phyloP scores from a whole-genome alignment of 1,140 invertebrate genomes.

The Zaprionus ghesquierei region DNA sequence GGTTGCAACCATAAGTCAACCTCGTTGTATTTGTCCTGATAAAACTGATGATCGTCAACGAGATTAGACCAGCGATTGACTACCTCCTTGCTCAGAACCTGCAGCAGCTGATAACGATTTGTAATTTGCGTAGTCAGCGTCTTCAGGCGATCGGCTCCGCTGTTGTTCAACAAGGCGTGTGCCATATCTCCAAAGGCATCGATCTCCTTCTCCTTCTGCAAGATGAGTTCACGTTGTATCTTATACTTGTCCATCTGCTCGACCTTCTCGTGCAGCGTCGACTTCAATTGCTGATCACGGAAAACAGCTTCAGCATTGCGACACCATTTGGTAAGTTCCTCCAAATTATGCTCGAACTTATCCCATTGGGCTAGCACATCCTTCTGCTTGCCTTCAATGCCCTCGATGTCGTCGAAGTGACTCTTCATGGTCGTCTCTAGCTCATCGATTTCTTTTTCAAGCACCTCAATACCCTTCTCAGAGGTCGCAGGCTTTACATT shows the following conservation, averaged over 20 bases:
- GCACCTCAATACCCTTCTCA: slow-evolving; percentile 88
- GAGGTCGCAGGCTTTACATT: slow-evolving; percentile 92
- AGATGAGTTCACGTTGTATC: slow-evolving; percentile 89
- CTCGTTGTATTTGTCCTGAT: slow-evolving; percentile 90
- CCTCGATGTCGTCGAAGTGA: slow-evolving; percentile 87
- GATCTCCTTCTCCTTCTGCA: slow-evolving; percentile 90
- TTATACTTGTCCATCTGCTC: slow-evolving; percentile 88
- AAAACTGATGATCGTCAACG: slow-evolving; percentile 92
- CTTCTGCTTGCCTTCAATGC: slow-evolving; percentile 88
- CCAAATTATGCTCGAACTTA: slow-evolving; percentile 92
- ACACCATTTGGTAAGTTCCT: slow-evolving; percentile 92
- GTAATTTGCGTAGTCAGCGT: slow-evolving; percentile 94
- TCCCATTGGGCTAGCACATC: slow-evolving; percentile 92
- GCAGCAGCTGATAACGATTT: slow-evolving; percentile 93
- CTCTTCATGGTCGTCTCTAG: slow-evolving; percentile 87
- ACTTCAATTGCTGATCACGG: slow-evolving; percentile 92
- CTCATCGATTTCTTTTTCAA: slow-evolving; percentile 89
- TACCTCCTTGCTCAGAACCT: slow-evolving; percentile 92
- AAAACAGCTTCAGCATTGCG: slow-evolving; percentile 91
- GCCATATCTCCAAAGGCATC: slow-evolving; percentile 95
- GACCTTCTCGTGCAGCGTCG: slow-evolving; percentile 91
- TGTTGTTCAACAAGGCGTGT: slow-evolving; percentile 92
- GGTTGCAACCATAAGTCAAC: slow-evolving; percentile 90
- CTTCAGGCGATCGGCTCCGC: slow-evolving; percentile 93
- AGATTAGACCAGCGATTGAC: slow-evolving; percentile 93